Base-by-base conservation (phyloP, 1,140 invertebrate genomes). In the Papilio dardanus region DNA sequence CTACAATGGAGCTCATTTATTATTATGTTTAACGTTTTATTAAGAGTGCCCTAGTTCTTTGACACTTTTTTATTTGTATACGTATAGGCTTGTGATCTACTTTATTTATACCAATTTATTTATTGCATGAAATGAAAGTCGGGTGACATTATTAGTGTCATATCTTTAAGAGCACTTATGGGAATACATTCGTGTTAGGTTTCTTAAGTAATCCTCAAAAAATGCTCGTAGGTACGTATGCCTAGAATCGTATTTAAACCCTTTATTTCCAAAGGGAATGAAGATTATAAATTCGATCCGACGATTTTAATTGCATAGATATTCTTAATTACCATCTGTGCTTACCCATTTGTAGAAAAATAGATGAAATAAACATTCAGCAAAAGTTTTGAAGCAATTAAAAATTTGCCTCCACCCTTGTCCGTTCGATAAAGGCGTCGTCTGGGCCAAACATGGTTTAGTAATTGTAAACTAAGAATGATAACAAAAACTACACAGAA, bases 171-270 rank as follows among this genome's bases (percentile, higher is more conserved):
- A 67, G 65, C 33, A 37, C 65, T 37, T 67, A 33, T 5, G 65
- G 33, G 33, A 67, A 40, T 66, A 24, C 33, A 68, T 40, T 35
- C n/a, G n/a, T n/a, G n/a, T 35, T 67, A 35, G n/a, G 31, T 67
- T 67, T 37, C n/a, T n/a, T n/a, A n/a, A n/a, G 35, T 10, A 7
- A 7, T 37, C 8, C 12, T 37, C 33, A 10, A 37, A 37, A 4
- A 37, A 37, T 37, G n/a, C n/a, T n/a, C n/a, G n/a, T n/a, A n/a
- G n/a, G n/a, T n/a, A n/a, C n/a, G n/a, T 8, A 7, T 37, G 0
- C 0, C 8, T 37, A 1, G 8, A 8, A 10, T 10, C 12, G 35
- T 37, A 35, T 37, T 37, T 37, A 37, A 37, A 58, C 54, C 5
- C 28, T 58, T 58, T 58, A 58, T 28, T 58, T 58, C 16, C 6